Evolutionary conservation across 2,113 vertebrate species (phyloP), one percentile per base, ranked within the genome.

Genomic region (Calypte anna): DNA sequence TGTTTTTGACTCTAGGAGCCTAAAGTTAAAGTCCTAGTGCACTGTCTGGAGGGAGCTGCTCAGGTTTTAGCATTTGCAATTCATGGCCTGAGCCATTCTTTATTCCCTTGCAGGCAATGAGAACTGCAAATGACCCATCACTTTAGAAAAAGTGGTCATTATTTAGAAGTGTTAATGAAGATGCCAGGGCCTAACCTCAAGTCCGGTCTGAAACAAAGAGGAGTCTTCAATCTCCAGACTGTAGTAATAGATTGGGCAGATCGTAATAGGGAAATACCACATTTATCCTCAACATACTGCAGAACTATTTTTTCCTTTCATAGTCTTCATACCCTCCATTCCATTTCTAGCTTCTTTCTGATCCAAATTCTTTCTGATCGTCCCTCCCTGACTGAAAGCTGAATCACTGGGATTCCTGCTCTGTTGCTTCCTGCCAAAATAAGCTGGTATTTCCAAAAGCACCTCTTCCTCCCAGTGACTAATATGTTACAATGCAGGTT

Each of bases 151-250:
- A 85, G 36, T 58, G 54, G 59, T 70, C 89, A 54, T 91, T 90
- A 90, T 40, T 94, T 93, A 84, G 48, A 91, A 73, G 69, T 68
- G 77, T 79, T 92, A 97, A 91, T 87, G 90, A 92, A 94, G 74
- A 87, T 51, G 53, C 81, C 50, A 63, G 53, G 64, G 80, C 40
- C 76, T 84, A 86, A 63, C 46, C 21, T 84, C 74, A 83, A 31
- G 31, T 73, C 58, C 70, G 66, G 46, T 46, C 67, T 70, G 58
- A 90, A 94, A 82, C 33, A 79, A 76, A 82, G 62, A 33, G 21
- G n/a, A 2, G 14, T 81, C 66, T 68, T 85, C 68, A 51, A 73
- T 59, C 66, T 90, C 63, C 48, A 38, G 43, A 27, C 72, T 40
- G 28, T 67, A 86, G 66, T 48, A 62, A 75, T 48, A 64, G 61